Percentiles rank a stretch among this genome's conserved stretches.
Conservation (phyloP, 2,797 vertebrate genomes). For the Hypotaenidia okinawae region DNA sequence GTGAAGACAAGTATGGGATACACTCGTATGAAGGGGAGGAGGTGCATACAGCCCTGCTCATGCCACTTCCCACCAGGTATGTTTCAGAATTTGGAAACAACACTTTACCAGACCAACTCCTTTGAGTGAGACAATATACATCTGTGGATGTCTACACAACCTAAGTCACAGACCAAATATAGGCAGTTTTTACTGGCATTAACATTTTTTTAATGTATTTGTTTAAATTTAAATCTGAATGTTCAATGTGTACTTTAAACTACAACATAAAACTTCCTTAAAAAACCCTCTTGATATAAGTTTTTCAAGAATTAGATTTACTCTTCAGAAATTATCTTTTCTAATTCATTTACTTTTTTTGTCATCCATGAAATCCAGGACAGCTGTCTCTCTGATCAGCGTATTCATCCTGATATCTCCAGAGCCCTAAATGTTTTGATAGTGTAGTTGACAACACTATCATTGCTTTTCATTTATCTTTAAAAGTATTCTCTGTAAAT, state of each 20-base stretch:
- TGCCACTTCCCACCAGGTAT: neutral
- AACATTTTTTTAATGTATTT: neutral
- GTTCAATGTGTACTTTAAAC: neutral
- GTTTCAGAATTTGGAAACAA: neutral
- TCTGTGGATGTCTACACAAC: neutral
- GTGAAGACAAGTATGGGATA: neutral
- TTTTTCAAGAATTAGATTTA: constrained; percentile 1
- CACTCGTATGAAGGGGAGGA: neutral
- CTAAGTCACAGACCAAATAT: neutral
- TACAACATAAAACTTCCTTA: neutral
- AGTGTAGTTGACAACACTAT: neutral
- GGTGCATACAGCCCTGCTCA: neutral
- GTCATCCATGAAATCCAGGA: neutral
- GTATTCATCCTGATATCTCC: neutral
- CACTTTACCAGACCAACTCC: neutral
- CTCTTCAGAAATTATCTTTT: neutral
- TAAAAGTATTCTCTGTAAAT: neutral
- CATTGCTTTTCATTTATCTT: neutral
- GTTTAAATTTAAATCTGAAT: neutral
- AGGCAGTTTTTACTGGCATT: neutral
- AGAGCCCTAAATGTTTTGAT: neutral
- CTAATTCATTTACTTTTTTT: constrained; percentile 5
- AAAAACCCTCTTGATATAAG: neutral
- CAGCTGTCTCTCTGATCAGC: neutral
- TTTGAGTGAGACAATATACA: neutral